Conservation (phyloP, 2,888 invertebrate genomes). For the Pasiphila rectangulata region DNA sequence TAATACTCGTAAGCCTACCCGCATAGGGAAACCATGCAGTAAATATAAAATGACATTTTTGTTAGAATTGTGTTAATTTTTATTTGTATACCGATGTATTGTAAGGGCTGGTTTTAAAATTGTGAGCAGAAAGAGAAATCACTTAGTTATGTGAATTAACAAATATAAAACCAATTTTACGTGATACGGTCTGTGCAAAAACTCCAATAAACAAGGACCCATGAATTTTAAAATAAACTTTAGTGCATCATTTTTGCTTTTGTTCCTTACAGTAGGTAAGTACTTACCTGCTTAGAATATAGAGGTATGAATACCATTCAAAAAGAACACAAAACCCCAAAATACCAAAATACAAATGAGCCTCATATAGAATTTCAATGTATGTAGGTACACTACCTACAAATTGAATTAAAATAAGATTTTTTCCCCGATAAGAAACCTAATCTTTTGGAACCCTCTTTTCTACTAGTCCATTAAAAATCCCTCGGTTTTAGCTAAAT, state of each 20-base stretch:
- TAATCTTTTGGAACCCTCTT: constrained; percentile 68
- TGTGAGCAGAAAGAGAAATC: no score
- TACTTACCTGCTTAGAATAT: no score
- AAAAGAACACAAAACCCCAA: not conserved
- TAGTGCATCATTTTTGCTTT: no score
- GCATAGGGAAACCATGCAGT: constrained; percentile 23
- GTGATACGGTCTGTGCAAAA: no score
- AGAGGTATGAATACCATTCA: no score
- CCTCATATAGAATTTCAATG: constrained; percentile 10
- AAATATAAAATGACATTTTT: constrained; percentile 25
- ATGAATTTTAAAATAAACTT: no score
- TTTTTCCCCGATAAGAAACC: constrained; percentile 74
- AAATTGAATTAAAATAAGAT: constrained; percentile 44
- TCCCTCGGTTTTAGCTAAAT: constrained; percentile 74
- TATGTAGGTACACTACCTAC: constrained; percentile 32
- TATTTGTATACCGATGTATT: constrained; percentile 5
- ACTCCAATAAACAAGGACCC: no score
- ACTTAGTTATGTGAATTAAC: no score
- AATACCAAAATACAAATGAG: constrained; percentile 16
- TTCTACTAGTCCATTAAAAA: constrained; percentile 69
- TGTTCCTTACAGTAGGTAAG: no score
- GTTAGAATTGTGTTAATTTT: constrained; percentile 10
- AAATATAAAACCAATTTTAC: no score
- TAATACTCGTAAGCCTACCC: constrained; percentile 40
- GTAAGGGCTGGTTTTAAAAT: no score